Percentiles rank a stretch among this genome's conserved stretches.
Evolutionary conservation across 2,113 vertebrate genomes (phyloP).

Genomic region (Engraulis encrasicolus): DNA sequence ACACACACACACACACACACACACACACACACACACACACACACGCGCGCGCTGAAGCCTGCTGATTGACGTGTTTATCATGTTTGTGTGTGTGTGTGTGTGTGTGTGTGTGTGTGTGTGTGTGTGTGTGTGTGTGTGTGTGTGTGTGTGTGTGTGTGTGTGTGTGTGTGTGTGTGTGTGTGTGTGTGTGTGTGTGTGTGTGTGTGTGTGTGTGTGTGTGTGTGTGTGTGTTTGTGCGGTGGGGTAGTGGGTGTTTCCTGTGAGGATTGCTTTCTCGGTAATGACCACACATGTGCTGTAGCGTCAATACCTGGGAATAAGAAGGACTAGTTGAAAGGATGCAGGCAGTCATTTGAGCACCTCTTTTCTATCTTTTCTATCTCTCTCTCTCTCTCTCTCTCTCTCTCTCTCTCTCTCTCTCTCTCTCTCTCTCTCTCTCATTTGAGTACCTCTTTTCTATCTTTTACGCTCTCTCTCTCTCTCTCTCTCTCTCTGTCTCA

Average conservation of each 20-base stretch:
- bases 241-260: background rate
- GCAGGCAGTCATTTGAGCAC: background rate
- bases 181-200: background rate
- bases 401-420: background rate
- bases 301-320: background rate
- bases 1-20: too few relatives aligned
- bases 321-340: background rate
- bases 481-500: background rate
- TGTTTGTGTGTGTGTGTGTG: background rate
- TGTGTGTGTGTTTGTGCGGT: background rate
- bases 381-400: background rate
- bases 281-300: constrained; percentile 12
- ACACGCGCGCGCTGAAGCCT: background rate
- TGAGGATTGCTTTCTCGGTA: constrained; percentile 5
- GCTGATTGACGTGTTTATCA: background rate
- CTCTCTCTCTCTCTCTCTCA: background rate
- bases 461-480: background rate
- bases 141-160: background rate
- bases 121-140: background rate
- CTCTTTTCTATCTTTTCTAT: background rate
- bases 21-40: too few relatives aligned
- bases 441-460: too few relatives aligned
- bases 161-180: background rate
- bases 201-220: background rate
- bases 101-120: background rate